A percentile compares a stretch with the other conserved stretches of the same genome.
Conservation (phyloP, 2,797 vertebrate genomes). For the Dendrocincla tyrannina region DNA sequence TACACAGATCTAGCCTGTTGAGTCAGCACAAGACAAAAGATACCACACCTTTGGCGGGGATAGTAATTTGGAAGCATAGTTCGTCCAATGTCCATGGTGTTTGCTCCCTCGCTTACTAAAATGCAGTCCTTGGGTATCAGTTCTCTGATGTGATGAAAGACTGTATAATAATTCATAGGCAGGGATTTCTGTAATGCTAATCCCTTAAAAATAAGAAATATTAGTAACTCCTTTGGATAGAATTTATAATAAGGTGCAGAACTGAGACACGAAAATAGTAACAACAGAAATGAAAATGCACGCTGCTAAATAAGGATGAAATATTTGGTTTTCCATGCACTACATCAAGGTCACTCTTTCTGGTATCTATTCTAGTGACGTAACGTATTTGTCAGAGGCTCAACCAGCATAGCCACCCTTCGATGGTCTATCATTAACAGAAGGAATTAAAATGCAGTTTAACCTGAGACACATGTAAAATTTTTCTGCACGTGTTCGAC, state of each 20-base stretch:
- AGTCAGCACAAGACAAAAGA: neutral
- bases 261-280: neutral
- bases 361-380: neutral
- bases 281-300: neutral
- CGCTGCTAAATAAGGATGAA: neutral
- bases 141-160: constrained; percentile 87
- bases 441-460: neutral
- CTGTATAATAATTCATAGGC: constrained; percentile 96
- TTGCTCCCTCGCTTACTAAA: constrained; percentile 94
- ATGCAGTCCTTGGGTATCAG: constrained; percentile 89
- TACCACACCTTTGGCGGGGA: constrained; percentile 87
- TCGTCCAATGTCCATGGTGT: constrained; percentile 98
- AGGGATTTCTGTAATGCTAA: constrained; percentile 79
- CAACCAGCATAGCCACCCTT: neutral
- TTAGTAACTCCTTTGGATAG: neutral
- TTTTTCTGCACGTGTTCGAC: neutral
- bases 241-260: neutral
- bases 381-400: neutral
- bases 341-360: neutral
- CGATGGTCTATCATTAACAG: neutral
- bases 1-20: neutral
- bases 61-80: constrained; percentile 90
- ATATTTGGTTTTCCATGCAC: neutral
- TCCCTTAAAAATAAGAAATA: constrained; percentile 68
- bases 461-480: neutral